Conservation (phyloP, 2,113 vertebrate species). For the Elgaria multicarinata region DNA sequence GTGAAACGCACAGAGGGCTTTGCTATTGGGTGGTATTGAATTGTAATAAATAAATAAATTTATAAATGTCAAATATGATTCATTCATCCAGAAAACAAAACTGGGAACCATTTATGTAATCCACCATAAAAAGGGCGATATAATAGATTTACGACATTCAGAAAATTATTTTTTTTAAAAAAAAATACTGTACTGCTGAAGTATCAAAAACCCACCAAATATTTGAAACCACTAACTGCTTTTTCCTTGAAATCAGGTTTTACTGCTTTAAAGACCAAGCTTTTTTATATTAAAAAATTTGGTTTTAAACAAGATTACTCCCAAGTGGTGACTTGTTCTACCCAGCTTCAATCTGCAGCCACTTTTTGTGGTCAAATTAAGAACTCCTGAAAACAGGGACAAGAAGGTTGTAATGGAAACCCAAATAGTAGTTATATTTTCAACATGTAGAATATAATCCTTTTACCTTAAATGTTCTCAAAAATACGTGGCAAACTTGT, state of each 20-base stretch:
- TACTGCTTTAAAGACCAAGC: constrained; percentile 69
- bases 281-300: constrained; percentile 34
- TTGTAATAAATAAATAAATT: background rate
- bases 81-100: background rate
- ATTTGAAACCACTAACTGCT: constrained; percentile 79
- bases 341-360: constrained; percentile 66
- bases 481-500: constrained; percentile 51
- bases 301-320: constrained; percentile 73
- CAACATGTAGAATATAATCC: constrained; percentile 53
- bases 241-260: constrained; percentile 65
- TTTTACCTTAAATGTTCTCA: constrained; percentile 48
- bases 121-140: constrained; percentile 38
- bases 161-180: constrained; percentile 73
- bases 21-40: too few relatives aligned
- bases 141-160: constrained; percentile 69
- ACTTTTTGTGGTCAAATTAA: constrained; percentile 68
- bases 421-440: constrained; percentile 54
- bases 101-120: background rate
- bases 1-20: too few relatives aligned
- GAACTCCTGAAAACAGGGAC: constrained; percentile 48
- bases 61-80: background rate
- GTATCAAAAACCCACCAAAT: constrained; percentile 69
- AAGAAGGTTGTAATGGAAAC: constrained; percentile 63
- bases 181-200: constrained; percentile 71
- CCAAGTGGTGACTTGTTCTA: constrained; percentile 70